Evolutionary conservation across 2,113 vertebrate species (phyloP).

Genomic region (Piprites chloris): DNA sequence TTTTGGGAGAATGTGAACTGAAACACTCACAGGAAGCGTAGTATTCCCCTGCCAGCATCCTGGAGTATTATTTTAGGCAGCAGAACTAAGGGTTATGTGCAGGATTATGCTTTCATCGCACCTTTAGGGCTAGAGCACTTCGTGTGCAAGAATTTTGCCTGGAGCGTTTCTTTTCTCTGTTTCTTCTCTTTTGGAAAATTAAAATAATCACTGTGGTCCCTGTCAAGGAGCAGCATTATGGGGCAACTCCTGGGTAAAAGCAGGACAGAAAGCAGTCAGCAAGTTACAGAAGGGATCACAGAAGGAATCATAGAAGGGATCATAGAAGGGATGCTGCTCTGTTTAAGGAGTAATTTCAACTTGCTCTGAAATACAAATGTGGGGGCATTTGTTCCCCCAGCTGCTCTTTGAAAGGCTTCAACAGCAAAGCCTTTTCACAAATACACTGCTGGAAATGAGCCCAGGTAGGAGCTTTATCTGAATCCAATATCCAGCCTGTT

Average conservation of each 20-base stretch:
- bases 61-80: slow-evolving; percentile 82
- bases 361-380: background rate
- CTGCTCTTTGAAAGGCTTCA: background rate
- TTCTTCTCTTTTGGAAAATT: background rate
- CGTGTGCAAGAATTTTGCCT: slow-evolving; percentile 53
- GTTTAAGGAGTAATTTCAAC: background rate
- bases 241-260: background rate
- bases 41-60: slow-evolving; percentile 77
- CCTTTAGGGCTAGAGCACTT: slow-evolving; percentile 70
- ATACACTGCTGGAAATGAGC: background rate
- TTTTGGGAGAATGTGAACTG: slow-evolving; percentile 78
- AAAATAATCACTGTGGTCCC: background rate
- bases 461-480: background rate
- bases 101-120: slow-evolving; percentile 74
- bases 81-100: slow-evolving; percentile 71
- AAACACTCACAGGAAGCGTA: slow-evolving; percentile 77
- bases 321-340: background rate
- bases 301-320: background rate
- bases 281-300: background rate
- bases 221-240: fast-evolving
- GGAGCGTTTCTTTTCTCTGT: slow-evolving; percentile 19
- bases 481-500: background rate
- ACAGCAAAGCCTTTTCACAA: background rate
- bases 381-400: background rate
- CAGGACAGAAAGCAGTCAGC: background rate